Percentiles rank a stretch among this genome's conserved stretches.
Evolutionary conservation across 2,113 vertebrate genomes (phyloP).

Genomic region (Nannobrachium achirus): DNA sequence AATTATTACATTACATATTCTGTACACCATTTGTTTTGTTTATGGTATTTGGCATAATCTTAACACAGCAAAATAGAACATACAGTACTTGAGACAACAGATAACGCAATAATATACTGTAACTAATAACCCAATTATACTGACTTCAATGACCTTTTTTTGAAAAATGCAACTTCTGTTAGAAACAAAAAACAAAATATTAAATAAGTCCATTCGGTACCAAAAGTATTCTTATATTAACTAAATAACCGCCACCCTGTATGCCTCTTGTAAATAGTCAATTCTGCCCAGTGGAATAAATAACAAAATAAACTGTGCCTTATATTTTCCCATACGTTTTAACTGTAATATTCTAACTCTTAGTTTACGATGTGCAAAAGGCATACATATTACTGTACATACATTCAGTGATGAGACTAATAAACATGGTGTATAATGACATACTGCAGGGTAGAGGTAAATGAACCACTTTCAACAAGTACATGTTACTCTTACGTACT

Average conservation of each 20-base stretch:
- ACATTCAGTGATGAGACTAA: conserved; percentile 7
- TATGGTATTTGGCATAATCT: conserved; percentile 36
- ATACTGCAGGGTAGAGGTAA: conserved; percentile 12
- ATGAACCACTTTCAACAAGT: neutral
- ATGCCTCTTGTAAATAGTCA: conserved; percentile 23
- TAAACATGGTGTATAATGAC: neutral
- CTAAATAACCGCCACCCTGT: conserved; percentile 32
- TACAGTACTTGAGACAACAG: too few relatives aligned
- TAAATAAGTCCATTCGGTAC: neutral
- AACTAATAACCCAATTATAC: neutral
- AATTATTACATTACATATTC: neutral
- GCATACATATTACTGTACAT: neutral
- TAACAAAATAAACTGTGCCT: conserved; percentile 24
- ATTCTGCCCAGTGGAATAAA: conserved; percentile 21
- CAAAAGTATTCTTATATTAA: conserved; percentile 4
- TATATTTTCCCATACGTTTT: conserved; percentile 19
- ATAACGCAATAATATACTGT: too few relatives aligned
- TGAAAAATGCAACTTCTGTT: neutral
- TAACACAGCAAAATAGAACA: too few relatives aligned
- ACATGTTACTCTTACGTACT: too few relatives aligned
- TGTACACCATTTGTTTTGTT: conserved; percentile 18
- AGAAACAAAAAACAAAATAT: neutral
- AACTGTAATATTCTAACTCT: conserved; percentile 4
- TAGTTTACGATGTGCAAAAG: conserved; percentile 2
- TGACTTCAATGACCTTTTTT: conserved; percentile 6